A percentile compares a stretch with the other conserved stretches of the same genome.
Conservation (phyloP, 2,888 invertebrate species). For the Cataglyphis livida region DNA sequence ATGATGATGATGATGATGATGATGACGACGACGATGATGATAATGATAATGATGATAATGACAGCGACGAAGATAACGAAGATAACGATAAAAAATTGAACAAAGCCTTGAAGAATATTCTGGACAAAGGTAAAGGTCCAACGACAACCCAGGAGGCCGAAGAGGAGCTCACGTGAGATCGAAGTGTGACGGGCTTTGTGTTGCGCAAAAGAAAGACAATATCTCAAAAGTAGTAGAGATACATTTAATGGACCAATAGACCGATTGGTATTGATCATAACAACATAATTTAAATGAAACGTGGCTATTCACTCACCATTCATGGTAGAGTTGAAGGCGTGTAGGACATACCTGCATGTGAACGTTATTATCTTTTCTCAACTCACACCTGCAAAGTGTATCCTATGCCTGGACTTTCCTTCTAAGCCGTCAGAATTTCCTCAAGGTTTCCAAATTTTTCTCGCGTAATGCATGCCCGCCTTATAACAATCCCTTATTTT, state of each 20-base stretch:
- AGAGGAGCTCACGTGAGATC: slow-evolving; percentile 80
- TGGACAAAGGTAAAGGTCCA: slow-evolving; percentile 82
- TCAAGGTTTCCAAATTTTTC: slow-evolving; percentile 47
- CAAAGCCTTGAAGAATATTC: slow-evolving; percentile 73
- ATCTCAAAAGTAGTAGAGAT: slow-evolving; percentile 66
- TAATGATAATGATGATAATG: slow-evolving; percentile 84
- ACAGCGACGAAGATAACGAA: slow-evolving; percentile 80
- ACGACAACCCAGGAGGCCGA: slow-evolving; percentile 81
- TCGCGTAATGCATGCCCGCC: slow-evolving; percentile 67
- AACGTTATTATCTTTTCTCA: slow-evolving; percentile 33
- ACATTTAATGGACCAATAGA: slow-evolving; percentile 67
- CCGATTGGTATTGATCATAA: slow-evolving; percentile 69
- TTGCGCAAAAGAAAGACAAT: slow-evolving; percentile 70
- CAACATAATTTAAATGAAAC: slow-evolving; percentile 66
- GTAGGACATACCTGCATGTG: slow-evolving; percentile 76
- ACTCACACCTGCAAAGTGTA: slow-evolving; percentile 48
- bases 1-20: slow-evolving; percentile 87
- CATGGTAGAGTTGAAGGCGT: slow-evolving; percentile 65
- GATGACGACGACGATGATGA: slow-evolving; percentile 87
- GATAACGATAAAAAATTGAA: slow-evolving; percentile 71
- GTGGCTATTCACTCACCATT: slow-evolving; percentile 65
- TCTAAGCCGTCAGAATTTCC: slow-evolving; percentile 7
- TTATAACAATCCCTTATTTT: slow-evolving; percentile 55
- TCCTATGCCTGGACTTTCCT: background rate
- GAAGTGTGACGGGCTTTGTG: slow-evolving; percentile 79